Conservation (phyloP, 30 jellyfish, hydroid and myxozoan genomes). For the Chrysaora quinquecirrha region DNA sequence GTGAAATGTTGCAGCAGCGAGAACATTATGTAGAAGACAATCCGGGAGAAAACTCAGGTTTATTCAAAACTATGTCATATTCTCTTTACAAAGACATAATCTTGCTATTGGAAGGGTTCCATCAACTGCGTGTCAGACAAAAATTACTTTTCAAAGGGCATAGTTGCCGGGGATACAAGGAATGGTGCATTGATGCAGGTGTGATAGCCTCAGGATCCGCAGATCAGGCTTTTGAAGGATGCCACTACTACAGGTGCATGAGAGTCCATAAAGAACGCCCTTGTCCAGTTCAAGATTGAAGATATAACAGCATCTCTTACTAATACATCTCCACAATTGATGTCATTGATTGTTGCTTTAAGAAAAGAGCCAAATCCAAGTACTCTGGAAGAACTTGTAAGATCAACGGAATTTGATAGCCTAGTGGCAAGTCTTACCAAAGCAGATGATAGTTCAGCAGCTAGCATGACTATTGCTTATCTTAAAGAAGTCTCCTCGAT, state of each 20-base stretch:
- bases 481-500: neutral
- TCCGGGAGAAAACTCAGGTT: too few species aligned
- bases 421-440: too few species aligned
- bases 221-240: conserved; percentile 29
- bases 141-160: conserved; percentile 24
- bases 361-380: too few species aligned
- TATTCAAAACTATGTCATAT: conserved; percentile 42
- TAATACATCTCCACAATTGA: too few species aligned
- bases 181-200: neutral
- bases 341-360: too few species aligned
- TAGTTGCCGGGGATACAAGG: conserved; percentile 44
- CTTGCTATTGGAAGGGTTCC: conserved; percentile 56
- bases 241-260: conserved; percentile 21
- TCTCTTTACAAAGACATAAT: conserved; percentile 17
- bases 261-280: neutral
- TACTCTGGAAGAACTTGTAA: too few species aligned
- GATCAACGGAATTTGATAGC: too few species aligned
- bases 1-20: too few species aligned
- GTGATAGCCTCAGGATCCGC: conserved; percentile 17
- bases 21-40: too few species aligned
- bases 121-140: conserved; percentile 50
- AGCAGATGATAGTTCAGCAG: neutral
- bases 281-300: conserved; percentile 13
- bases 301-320: conserved; percentile 3
- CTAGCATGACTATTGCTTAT: neutral